Evolutionary conservation across 2,888 invertebrate genomes (phyloP).

Genomic region (Meghimatium bilineatum): DNA sequence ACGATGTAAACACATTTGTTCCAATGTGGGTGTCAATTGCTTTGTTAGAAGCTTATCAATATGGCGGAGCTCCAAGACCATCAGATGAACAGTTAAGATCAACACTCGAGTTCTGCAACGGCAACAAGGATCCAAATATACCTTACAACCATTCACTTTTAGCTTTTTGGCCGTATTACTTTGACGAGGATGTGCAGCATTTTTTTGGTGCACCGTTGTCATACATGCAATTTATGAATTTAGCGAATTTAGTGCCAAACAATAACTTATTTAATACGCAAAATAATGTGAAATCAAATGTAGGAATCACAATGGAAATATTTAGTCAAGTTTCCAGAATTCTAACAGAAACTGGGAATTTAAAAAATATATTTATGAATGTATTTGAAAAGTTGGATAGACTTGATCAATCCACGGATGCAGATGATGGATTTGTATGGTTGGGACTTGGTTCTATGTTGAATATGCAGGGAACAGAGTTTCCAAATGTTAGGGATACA

Average conservation of each 20-base stretch:
- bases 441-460: not conserved
- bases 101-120: not conserved
- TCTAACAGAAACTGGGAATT: not conserved
- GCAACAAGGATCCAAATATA: not conserved
- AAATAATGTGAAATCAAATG: not conserved
- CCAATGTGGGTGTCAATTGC: not conserved
- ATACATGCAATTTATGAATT: not conserved
- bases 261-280: not conserved
- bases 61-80: slow-evolving; percentile 3
- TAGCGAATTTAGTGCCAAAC: not conserved
- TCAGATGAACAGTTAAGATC: slow-evolving; percentile 1
- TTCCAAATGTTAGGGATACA: not conserved
- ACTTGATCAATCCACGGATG: not conserved
- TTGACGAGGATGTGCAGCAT: not conserved
- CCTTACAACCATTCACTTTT: not conserved
- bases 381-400: not conserved
- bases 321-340: not conserved
- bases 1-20: no score
- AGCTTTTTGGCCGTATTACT: not conserved
- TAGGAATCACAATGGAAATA: not conserved
- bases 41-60: not conserved
- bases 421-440: not conserved
- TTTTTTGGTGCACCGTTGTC: not conserved
- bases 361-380: not conserved
- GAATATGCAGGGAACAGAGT: not conserved